Conservation (phyloP, 1,140 invertebrate genomes). For the Thalassaphorura encarpata region DNA sequence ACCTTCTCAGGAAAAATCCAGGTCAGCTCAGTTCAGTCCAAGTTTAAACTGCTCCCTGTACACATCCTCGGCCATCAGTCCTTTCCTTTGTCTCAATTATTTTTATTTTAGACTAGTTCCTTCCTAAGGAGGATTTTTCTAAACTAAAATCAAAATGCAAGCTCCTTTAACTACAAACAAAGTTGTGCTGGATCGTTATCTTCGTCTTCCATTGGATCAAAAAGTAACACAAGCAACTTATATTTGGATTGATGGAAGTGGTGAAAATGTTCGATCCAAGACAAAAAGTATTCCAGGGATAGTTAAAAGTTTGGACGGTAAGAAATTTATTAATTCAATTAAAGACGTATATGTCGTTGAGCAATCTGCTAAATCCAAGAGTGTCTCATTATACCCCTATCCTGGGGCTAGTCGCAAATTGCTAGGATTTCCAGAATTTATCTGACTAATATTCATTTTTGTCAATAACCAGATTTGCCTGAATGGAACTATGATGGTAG, state of each 20-base stretch:
- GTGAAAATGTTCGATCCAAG: conserved; percentile 24
- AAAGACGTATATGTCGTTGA: not conserved
- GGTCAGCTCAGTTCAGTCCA: too few species aligned
- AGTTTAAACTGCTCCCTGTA: too few species aligned
- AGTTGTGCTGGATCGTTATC: conserved; percentile 56
- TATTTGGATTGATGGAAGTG: conserved; percentile 92
- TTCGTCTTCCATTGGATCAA: conserved; percentile 61
- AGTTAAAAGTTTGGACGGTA: conserved; percentile 19
- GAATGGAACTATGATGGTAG: conserved; percentile 60
- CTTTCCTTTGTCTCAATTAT: too few species aligned
- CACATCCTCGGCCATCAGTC: too few species aligned
- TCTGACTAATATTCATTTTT: not conserved
- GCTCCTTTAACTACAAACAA: conserved; percentile 68
- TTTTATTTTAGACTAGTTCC: too few species aligned
- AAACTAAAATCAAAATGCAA: too few species aligned
- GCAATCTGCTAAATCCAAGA: not conserved
- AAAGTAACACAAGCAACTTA: conserved; percentile 74
- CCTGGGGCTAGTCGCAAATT: too few species aligned
- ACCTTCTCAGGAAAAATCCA: too few species aligned
- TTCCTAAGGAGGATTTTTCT: too few species aligned
- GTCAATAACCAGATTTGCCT: conserved; percentile 44
- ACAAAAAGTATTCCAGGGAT: conserved; percentile 14
- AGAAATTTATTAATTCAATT: too few species aligned
- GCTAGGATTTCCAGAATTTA: too few species aligned
- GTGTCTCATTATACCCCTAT: too few species aligned